phyloP scores from a whole-genome alignment of 2,888 invertebrate species.

The Temnothorax rugatulus region DNA sequence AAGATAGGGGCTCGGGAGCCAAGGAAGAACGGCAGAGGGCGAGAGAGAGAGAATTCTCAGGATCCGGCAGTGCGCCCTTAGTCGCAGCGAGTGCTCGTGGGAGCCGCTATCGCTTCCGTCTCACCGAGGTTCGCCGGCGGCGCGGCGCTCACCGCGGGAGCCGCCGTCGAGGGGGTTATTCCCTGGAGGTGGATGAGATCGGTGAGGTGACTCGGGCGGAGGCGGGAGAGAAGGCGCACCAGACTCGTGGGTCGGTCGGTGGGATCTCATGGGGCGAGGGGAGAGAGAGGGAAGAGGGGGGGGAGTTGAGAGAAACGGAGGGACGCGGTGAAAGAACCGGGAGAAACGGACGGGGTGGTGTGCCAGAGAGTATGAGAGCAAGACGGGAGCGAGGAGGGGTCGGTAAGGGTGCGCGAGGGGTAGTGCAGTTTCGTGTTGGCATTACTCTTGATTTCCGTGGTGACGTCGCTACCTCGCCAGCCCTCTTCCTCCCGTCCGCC shows the following conservation, averaged over 20 bases:
- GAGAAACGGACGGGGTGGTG: conserved; percentile 66
- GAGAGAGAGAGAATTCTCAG: conserved; percentile 59
- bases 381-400: conserved; percentile 73
- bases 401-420: conserved; percentile 84
- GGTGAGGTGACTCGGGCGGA: conserved; percentile 69
- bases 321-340: conserved; percentile 61
- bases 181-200: conserved; percentile 77
- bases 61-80: conserved; percentile 63
- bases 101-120: conserved; percentile 64
- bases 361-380: conserved; percentile 57
- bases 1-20: not conserved
- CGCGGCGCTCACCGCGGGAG: conserved; percentile 57
- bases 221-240: conserved; percentile 63
- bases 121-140: conserved; percentile 65
- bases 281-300: conserved; percentile 2
- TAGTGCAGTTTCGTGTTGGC: conserved; percentile 88
- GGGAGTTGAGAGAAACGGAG: conserved; percentile 48
- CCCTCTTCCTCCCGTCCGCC: conserved; percentile 68
- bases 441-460: conserved; percentile 90
- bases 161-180: conserved; percentile 78
- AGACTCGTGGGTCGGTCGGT: conserved; percentile 59
- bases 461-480: conserved; percentile 85
- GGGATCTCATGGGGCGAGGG: conserved; percentile 15
- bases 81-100: conserved; percentile 63
- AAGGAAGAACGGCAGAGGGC: conserved; percentile 12